Evolutionary conservation across 2,888 invertebrate genomes (phyloP), one percentile per base, ranked within the genome.

Genomic region (Thera obeliscata): DNA sequence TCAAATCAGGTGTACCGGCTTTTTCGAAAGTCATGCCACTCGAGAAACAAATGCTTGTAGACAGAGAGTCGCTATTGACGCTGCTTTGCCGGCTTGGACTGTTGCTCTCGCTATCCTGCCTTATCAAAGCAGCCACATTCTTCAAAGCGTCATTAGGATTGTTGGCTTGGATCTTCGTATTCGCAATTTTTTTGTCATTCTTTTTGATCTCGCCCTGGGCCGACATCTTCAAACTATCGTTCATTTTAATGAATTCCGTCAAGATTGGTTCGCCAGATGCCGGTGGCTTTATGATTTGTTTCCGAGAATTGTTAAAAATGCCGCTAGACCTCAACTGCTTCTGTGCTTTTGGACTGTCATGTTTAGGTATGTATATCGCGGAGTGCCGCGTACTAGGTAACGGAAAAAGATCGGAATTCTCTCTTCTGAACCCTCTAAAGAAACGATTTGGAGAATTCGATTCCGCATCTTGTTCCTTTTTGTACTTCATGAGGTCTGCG

Each of bases 401-500:
- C 8, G 97, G 97, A 83, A 97, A 97, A 80, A 97, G 96, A 86
- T 97, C 97, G 0, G 97, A 97, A 86, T 97, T 97, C 86, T 97
- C 97, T 74, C 97, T 94, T 70, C 97, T 94, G 87, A 97, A 97
- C 48, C 96, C 96, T 76, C 97, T 95, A 74, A 96, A 95, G 88
- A 97, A 97, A 71, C 96, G 94, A 78, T 95, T 95, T 58, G 95
- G 94, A 76, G 96, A 91, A 85, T 95, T 96, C 11, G 95, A 94
- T 81, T 97, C 97, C 69, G 96, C 94, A 73, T 97, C 97, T 85
- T 96, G 96, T 69, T 91, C 90, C 70, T 96, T 95, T 77, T 96
- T 95, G 83, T 96, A 96, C 74, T 94, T 93, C 64, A 94, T 85
- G 81, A 94, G 92, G 76, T 91, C 90, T 67, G 93, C 83, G 74